Conservation (phyloP, 2,113 vertebrate species). For the Chroicocephalus ridibundus region DNA sequence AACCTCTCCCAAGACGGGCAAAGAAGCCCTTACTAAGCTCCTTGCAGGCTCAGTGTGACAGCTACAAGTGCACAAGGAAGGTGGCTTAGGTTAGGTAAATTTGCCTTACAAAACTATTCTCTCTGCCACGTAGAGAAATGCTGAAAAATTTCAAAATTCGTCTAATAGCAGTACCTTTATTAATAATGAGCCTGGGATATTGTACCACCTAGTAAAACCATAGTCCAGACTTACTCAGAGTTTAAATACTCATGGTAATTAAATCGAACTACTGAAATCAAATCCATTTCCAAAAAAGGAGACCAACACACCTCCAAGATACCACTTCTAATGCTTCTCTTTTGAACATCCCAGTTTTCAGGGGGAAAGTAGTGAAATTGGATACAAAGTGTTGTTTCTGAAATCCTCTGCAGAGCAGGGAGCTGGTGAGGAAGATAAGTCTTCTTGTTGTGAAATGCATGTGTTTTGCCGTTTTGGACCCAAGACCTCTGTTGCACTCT, state of each 20-base stretch:
- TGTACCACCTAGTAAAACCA: slow-evolving; percentile 1
- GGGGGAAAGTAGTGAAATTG: neutral
- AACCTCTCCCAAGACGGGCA: neutral
- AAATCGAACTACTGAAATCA: neutral
- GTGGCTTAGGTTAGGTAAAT: neutral
- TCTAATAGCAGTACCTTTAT: slow-evolving; percentile 1
- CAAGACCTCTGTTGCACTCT: neutral
- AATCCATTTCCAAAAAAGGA: neutral
- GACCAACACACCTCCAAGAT: neutral
- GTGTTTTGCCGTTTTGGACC: neutral
- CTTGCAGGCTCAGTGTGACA: neutral
- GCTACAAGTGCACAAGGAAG: neutral
- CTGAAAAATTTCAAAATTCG: neutral
- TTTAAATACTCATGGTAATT: neutral
- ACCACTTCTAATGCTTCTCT: neutral
- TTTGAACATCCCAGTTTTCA: neutral
- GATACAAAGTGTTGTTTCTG: neutral
- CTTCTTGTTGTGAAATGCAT: neutral
- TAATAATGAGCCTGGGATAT: neutral
- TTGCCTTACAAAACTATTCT: slow-evolving; percentile 4
- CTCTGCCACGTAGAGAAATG: neutral
- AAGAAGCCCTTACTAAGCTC: neutral
- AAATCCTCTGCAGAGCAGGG: neutral
- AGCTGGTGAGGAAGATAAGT: neutral
- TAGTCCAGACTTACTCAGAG: neutral